Evolutionary conservation across 1,140 invertebrate species (phyloP).

Genomic region (Cyclina sinensis): DNA sequence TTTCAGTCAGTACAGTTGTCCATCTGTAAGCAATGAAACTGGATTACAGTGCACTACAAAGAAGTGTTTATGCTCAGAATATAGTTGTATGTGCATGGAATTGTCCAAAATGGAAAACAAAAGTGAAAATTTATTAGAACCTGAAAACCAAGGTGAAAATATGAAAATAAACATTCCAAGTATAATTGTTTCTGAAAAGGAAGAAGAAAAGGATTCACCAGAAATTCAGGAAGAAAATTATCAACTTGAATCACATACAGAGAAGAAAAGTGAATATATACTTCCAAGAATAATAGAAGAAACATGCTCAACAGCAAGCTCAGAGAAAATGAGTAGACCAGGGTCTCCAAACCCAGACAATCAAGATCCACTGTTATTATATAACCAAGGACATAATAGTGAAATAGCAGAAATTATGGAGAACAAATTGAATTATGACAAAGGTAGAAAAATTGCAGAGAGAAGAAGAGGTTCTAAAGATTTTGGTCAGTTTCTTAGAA

Average conservation of each 20-base stretch:
- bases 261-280: not conserved
- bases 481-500: constrained; percentile 26
- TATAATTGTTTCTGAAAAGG: constrained; percentile 57
- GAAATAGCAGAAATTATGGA: constrained; percentile 81
- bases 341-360: constrained; percentile 42
- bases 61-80: not conserved
- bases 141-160: not conserved
- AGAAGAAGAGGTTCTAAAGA: not conserved
- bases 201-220: not conserved
- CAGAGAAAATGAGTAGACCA: constrained; percentile 2
- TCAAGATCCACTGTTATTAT: not conserved
- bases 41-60: not conserved
- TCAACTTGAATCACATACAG: not conserved
- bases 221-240: not conserved
- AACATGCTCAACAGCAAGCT: not conserved
- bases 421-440: not conserved
- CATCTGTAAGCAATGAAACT: not conserved
- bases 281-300: not conserved
- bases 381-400: constrained; percentile 75
- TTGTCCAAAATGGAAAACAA: not conserved
- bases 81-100: not conserved
- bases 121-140: not conserved
- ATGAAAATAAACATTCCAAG: constrained; percentile 25
- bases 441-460: not conserved
- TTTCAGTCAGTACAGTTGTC: not conserved